A percentile compares a stretch with the other conserved stretches of the same genome.
phyloP scores from a whole-genome alignment of 1,140 invertebrate genomes.

The Panonychus citri region DNA sequence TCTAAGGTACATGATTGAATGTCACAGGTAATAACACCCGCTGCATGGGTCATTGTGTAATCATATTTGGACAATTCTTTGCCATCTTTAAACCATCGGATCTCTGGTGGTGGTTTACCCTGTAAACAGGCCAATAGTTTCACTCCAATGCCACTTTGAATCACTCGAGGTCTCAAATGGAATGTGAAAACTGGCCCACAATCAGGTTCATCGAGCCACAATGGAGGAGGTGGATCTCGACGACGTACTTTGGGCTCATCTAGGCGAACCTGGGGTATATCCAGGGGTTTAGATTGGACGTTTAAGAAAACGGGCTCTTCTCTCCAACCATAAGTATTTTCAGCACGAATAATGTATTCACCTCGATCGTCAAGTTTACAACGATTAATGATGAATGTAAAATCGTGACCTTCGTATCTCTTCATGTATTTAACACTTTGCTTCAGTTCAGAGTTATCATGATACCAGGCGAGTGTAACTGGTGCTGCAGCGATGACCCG shows the following conservation, averaged over 20 bases:
- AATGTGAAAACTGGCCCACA: slow-evolving; percentile 85
- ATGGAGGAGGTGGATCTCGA: slow-evolving; percentile 3
- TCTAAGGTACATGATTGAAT: slow-evolving; percentile 75
- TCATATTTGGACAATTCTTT: slow-evolving; percentile 69
- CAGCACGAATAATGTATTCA: slow-evolving; percentile 86
- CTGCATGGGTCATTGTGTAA: slow-evolving; percentile 61
- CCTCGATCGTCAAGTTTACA: slow-evolving; percentile 82
- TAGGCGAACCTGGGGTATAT: slow-evolving; percentile 31
- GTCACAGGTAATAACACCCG: slow-evolving; percentile 88
- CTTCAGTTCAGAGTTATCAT: slow-evolving; percentile 71
- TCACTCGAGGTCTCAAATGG: slow-evolving; percentile 83
- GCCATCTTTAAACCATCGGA: slow-evolving; percentile 75
- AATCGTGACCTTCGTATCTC: slow-evolving; percentile 80
- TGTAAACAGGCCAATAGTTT: slow-evolving; percentile 91
- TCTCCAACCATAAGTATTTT: slow-evolving; percentile 87
- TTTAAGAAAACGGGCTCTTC: slow-evolving; percentile 93
- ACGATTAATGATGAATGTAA: slow-evolving; percentile 89
- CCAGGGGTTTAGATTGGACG: slow-evolving; percentile 58
- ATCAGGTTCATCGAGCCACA: slow-evolving; percentile 52
- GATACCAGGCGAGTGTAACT: slow-evolving; percentile 82
- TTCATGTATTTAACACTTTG: slow-evolving; percentile 99
- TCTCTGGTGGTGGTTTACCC: slow-evolving; percentile 73
- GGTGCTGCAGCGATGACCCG: slow-evolving; percentile 79
- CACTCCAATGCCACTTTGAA: slow-evolving; percentile 47
- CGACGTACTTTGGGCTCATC: slow-evolving; percentile 12